Evolutionary conservation across 1,140 invertebrate genomes (phyloP).

Genomic region (Lerema accius): DNA sequence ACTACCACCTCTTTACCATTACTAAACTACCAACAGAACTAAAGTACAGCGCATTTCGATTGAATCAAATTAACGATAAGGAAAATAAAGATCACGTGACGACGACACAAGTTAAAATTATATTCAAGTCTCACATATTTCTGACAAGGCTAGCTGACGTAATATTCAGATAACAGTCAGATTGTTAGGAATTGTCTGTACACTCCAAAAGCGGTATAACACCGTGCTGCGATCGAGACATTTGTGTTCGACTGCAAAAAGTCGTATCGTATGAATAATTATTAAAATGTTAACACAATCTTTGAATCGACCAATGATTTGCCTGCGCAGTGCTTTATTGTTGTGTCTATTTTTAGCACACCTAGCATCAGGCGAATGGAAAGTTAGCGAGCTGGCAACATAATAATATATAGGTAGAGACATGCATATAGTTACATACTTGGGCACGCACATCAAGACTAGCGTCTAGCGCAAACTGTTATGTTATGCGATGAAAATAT

Average conservation of each 20-base stretch:
- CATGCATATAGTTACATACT: constrained; percentile 45
- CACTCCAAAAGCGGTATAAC: constrained; percentile 10
- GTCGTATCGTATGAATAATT: constrained; percentile 6
- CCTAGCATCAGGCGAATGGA: constrained; percentile 74
- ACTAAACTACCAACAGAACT: constrained; percentile 40
- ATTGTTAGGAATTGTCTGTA: constrained; percentile 32
- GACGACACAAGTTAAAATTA: constrained; percentile 48
- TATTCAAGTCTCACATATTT: constrained; percentile 55
- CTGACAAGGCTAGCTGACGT: constrained; percentile 60
- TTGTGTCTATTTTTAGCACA: constrained; percentile 73
- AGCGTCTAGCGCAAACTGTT: constrained; percentile 17
- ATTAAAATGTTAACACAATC: constrained; percentile 37
- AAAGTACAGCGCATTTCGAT: constrained; percentile 54
- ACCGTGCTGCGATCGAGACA: neutral
- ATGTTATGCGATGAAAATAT: neutral
- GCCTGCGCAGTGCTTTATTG: constrained; percentile 64
- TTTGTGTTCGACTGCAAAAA: constrained; percentile 18
- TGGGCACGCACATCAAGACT: constrained; percentile 25
- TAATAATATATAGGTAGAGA: constrained; percentile 51
- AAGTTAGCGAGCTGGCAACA: constrained; percentile 78
- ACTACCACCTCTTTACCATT: constrained; percentile 56
- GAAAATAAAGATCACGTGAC: constrained; percentile 64
- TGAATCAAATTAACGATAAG: constrained; percentile 64
- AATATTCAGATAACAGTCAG: constrained; percentile 48
- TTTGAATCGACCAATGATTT: constrained; percentile 59